Conservation (phyloP, 2,797 vertebrate species). For the Pseudocheirus occidentalis region DNA sequence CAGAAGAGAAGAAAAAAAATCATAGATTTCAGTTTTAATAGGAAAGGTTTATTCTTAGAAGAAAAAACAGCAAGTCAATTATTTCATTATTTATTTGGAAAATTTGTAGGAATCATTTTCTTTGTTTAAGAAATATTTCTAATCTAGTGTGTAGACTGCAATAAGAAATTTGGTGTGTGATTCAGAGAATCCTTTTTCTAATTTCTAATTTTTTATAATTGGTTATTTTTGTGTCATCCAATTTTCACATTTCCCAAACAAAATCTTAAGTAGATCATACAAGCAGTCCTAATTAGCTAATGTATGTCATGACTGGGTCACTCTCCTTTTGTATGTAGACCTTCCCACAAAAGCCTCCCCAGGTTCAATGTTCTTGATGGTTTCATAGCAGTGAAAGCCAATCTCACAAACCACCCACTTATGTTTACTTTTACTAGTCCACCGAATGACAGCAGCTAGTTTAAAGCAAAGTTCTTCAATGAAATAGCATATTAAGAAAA, state of each 20-base stretch:
- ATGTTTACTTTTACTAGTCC: neutral
- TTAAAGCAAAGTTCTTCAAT: neutral
- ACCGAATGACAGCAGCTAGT: neutral
- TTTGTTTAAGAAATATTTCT: constrained; percentile 9
- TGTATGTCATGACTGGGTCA: neutral
- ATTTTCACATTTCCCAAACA: neutral
- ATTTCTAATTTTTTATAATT: constrained; percentile 15
- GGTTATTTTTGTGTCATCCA: neutral
- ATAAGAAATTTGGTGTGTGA: neutral
- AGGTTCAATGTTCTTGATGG: neutral
- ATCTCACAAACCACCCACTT: neutral
- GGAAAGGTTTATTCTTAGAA: constrained; percentile 27
- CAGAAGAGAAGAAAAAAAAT: neutral
- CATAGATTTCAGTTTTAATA: constrained; percentile 16
- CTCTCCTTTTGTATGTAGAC: neutral
- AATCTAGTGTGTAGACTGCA: constrained; percentile 10
- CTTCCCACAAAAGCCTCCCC: neutral
- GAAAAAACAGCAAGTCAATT: constrained; percentile 15
- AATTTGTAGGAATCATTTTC: neutral
- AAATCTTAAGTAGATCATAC: neutral
- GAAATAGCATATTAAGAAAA: neutral
- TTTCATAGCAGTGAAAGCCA: neutral
- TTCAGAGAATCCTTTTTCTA: neutral
- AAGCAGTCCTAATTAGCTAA: neutral
- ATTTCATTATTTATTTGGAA: constrained; percentile 10